phyloP scores from a whole-genome alignment of 1,140 invertebrate genomes.

The Brachionus koreanus region DNA sequence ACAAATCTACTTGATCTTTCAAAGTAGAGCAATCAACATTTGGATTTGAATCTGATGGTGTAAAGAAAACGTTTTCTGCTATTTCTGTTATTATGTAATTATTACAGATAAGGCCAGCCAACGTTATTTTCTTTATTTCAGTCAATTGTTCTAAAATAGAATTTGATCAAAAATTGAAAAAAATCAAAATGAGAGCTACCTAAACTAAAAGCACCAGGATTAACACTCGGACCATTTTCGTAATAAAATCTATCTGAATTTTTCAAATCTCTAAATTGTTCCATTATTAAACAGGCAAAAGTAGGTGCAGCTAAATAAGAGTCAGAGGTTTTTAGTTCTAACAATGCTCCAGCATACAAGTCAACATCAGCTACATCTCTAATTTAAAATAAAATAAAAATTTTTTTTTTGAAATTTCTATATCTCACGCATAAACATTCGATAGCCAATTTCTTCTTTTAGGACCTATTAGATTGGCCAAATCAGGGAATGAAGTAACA shows the following conservation, averaged over 20 bases:
- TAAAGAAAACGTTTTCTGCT: neutral
- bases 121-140: neutral
- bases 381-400: neutral
- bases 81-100: neutral
- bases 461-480: neutral
- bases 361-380: constrained; percentile 33
- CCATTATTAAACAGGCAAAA: constrained; percentile 33
- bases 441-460: neutral
- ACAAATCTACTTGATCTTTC: neutral
- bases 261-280: constrained; percentile 21
- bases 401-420: neutral
- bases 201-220: constrained; percentile 10
- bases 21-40: neutral
- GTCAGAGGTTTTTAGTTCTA: neutral
- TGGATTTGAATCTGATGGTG: neutral
- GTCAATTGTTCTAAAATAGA: neutral
- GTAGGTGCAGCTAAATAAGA: constrained; percentile 53
- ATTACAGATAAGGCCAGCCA: neutral
- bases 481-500: neutral
- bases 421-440: neutral
- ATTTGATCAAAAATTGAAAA: neutral
- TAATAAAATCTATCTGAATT: constrained; percentile 30
- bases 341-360: constrained; percentile 12
- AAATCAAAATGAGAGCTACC: neutral
- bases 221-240: constrained; percentile 5